Percentiles rank a stretch among this genome's conserved stretches.
Conservation (phyloP, 2,113 vertebrate species). For the Ceratotherium simum region DNA sequence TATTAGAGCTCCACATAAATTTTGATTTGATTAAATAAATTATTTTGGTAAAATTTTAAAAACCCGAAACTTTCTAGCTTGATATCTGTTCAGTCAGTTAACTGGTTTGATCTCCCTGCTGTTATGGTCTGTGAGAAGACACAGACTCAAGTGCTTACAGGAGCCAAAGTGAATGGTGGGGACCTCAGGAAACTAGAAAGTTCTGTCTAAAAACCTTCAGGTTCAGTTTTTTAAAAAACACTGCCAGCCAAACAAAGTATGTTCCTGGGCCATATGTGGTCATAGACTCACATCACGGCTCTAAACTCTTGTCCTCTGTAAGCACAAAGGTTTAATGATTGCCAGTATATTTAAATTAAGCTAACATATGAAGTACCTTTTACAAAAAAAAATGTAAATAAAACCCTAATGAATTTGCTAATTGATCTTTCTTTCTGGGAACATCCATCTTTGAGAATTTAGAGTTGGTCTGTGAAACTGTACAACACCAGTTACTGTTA, state of each 20-base stretch:
- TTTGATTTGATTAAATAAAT: constrained; percentile 8
- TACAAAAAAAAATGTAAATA: neutral
- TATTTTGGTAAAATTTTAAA: constrained; percentile 3
- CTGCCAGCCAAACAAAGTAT: neutral
- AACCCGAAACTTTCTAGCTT: neutral
- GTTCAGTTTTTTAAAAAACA: neutral
- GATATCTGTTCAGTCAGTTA: neutral
- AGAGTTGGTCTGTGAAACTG: neutral
- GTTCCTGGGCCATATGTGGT: neutral
- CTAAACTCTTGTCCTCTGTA: neutral
- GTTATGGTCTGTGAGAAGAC: neutral
- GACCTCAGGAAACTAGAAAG: neutral
- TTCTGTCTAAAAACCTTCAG: neutral
- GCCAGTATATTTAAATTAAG: constrained; percentile 5
- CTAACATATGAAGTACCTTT: neutral
- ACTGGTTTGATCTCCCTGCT: neutral
- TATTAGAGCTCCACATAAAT: neutral
- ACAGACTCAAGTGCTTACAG: rapidly evolving
- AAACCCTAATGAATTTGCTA: neutral
- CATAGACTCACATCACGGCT: neutral
- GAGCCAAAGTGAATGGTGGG: neutral
- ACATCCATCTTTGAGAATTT: constrained; percentile 4
- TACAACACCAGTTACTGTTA: neutral
- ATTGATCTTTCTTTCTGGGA: constrained; percentile 20
- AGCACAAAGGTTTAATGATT: neutral